Conservation (phyloP, 2,797 vertebrate genomes). For the Pipistrellus nathusii region DNA sequence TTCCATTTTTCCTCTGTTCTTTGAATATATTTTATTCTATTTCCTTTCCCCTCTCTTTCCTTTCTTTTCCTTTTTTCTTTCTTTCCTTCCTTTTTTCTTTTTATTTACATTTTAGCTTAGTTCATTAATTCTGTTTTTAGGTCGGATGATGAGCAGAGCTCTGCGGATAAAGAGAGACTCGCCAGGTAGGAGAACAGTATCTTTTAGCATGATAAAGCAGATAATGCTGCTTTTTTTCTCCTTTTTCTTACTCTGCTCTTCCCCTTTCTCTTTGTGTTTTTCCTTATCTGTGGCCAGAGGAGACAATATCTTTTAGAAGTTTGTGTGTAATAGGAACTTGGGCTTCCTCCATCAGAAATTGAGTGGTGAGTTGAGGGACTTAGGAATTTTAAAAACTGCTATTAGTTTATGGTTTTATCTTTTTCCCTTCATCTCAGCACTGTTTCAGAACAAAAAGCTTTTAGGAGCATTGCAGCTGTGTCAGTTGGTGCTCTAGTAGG, state of each 20-base stretch:
- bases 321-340: constrained; percentile 42
- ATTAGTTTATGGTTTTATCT: constrained; percentile 56
- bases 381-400: constrained; percentile 66
- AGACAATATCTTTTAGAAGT: constrained; percentile 73
- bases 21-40: constrained; percentile 14
- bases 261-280: constrained; percentile 79
- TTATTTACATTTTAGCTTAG: constrained; percentile 90
- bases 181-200: constrained; percentile 92
- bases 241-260: constrained; percentile 82
- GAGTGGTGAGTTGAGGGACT: constrained; percentile 58
- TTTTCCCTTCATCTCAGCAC: constrained; percentile 33
- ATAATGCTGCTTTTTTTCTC: constrained; percentile 77
- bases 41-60: background rate
- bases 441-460: constrained; percentile 23
- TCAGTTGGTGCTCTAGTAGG: constrained; percentile 14
- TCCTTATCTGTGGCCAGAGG: constrained; percentile 76
- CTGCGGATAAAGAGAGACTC: constrained; percentile 96
- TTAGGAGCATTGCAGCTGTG: constrained; percentile 23
- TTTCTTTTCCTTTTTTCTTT: background rate
- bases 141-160: constrained; percentile 95
- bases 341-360: constrained; percentile 66
- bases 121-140: constrained; percentile 93
- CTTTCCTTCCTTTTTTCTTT: constrained; percentile 48
- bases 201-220: constrained; percentile 88
- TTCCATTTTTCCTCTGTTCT: constrained; percentile 14